These are phyloP conservation scores for Xestia sexstrigata DNA, from an alignment of 2,888 invertebrate species.

Conservation along the genomic window DNA sequence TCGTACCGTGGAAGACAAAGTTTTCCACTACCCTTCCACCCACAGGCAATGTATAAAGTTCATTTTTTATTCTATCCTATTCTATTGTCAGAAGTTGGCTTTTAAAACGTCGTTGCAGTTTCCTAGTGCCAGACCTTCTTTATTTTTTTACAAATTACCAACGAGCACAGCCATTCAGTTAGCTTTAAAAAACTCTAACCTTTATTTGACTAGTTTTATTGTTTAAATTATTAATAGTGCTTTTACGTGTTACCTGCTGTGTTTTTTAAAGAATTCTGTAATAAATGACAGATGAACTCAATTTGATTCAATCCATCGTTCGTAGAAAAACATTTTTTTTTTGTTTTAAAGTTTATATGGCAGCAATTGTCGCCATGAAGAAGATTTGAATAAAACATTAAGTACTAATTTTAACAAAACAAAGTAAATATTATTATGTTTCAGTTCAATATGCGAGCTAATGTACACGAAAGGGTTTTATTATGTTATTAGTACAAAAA, in stretches of 20 bases:
- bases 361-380: not conserved
- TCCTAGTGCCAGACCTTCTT: not conserved
- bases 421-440: not conserved
- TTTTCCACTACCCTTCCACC: not conserved
- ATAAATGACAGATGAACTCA: not conserved
- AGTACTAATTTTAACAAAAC: not conserved
- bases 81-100: not conserved
- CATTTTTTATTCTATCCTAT: slow-evolving; percentile 21
- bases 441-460: not conserved
- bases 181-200: not conserved
- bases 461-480: not conserved
- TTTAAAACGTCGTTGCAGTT: slow-evolving; percentile 27
- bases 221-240: not conserved
- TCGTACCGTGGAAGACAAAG: slow-evolving; percentile 7
- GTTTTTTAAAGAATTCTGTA: no score
- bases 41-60: slow-evolving; percentile 3
- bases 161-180: not conserved
- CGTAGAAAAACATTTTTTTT: no score
- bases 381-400: not conserved
- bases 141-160: slow-evolving; percentile 14
- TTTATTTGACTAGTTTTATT: not conserved
- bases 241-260: not conserved
- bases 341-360: no score
- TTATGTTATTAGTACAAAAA: not conserved
- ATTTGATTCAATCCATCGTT: not conserved